Evolutionary conservation across 2,888 invertebrate species (phyloP).

Genomic region (Callyntrura guangdongensis): DNA sequence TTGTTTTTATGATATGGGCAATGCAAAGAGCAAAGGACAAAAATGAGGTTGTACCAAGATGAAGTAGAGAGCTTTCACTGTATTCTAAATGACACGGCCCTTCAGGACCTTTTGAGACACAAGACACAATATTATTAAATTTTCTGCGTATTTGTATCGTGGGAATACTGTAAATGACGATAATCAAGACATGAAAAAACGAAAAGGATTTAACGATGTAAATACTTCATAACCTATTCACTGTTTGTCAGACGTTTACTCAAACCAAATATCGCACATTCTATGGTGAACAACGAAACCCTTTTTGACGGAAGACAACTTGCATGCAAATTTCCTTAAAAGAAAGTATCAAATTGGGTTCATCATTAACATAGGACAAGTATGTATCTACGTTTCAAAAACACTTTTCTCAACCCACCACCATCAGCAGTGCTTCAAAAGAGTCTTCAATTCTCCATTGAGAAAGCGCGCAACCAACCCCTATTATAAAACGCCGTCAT

Average conservation of each 20-base stretch:
- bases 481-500: neutral
- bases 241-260: conserved; percentile 21
- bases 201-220: conserved; percentile 20
- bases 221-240: conserved; percentile 3
- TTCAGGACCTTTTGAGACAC: conserved; percentile 1
- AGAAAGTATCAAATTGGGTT: conserved; percentile 58
- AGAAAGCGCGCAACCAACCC: neutral
- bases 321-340: conserved; percentile 65
- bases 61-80: neutral
- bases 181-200: conserved; percentile 37
- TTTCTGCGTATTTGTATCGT: conserved; percentile 24
- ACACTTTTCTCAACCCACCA: neutral
- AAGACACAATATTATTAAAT: conserved; percentile 16
- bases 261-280: conserved; percentile 45
- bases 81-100: conserved; percentile 13
- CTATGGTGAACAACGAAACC: conserved; percentile 47
- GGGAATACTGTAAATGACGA: conserved; percentile 5
- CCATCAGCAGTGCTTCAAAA: neutral
- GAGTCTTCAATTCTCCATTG: neutral
- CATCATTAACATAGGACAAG: conserved; percentile 30
- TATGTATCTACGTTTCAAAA: conserved; percentile 24
- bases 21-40: conserved; percentile 34
- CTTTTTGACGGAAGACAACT: conserved; percentile 46
- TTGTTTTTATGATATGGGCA: conserved; percentile 19
- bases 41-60: neutral